Evolutionary conservation across 2,797 vertebrate species (phyloP), one percentile per base, ranked within the genome.

Genomic region (Lepilemur septentrionalis): DNA sequence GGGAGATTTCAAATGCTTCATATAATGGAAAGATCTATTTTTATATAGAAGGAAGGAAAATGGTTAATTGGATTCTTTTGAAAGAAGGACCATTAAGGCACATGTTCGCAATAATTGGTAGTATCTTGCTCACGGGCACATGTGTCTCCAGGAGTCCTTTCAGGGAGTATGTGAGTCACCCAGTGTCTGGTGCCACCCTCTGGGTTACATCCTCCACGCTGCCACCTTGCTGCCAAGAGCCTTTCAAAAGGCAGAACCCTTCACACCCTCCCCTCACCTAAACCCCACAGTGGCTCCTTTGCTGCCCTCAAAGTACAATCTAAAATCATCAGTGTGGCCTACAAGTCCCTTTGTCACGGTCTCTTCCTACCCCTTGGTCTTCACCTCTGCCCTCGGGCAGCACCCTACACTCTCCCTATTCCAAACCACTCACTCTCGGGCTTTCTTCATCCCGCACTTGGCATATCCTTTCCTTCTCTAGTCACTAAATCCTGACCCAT

Each of bases 11-110:
- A 78, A 72, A 85, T 43, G 38, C n/a, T 46, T 94, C 63, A 25
- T 17, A 67, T 28, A 23, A 52, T 9, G 50, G 35, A 82, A 92
- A 79, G 55, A 75, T 18, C 50, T 91, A 65, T 65, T 48, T 93
- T 91, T 84, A 97, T 35, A 59, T 11, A 83, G 18, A 7, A 92
- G 41, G 57, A 59, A 46, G 82, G 7, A 94, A 80, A 89, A 52
- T 12, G 41, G 76, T 63, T 78, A 63, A 41, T 50, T 70, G 72
- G 57, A 81, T 55, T 76, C 13, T 80, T 92, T 79, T 25, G 8
- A 91, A 69, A 43, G 25, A 94, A 75, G 17, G 12, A 25, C 59
- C 10, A 6, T 15, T 75, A 61, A 91, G 67, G 22, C 10, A 3
- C 63, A 48, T 92, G 92, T 92, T 88, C 79, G 83, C 5, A 25